These are phyloP conservation scores for Heliconius melpomene DNA, from an alignment of 1,140 invertebrate species.

Conservation along the genomic window DNA sequence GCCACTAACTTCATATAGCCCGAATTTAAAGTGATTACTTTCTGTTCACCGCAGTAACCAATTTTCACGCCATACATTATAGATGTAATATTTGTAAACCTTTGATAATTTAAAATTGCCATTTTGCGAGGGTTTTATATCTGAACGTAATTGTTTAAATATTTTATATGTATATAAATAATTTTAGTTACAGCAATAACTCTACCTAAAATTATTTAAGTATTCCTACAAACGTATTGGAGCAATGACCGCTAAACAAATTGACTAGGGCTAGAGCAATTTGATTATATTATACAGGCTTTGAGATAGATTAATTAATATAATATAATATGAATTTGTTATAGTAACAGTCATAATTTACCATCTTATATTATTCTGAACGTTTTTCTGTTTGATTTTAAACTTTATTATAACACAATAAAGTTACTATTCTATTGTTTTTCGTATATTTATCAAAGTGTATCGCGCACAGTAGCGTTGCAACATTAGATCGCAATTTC, in stretches of 20 bases:
- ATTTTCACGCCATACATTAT: constrained; percentile 10
- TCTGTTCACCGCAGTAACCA: constrained; percentile 10
- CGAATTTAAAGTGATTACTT: constrained; percentile 14
- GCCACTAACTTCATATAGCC: constrained; percentile 5
- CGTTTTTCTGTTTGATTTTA: not conserved
- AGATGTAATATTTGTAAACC: constrained; percentile 12
- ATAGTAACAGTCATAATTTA: not conserved
- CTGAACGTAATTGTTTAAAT: not conserved
- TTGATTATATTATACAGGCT: not conserved
- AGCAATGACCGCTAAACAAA: not conserved
- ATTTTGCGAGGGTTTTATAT: not conserved
- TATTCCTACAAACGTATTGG: not conserved
- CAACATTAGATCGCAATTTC: constrained; percentile 43
- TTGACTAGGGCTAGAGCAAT: not conserved
- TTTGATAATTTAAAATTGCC: constrained; percentile 6
- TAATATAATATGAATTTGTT: not conserved
- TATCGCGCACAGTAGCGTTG: not conserved
- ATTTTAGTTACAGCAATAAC: not conserved
- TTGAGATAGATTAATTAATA: constrained; percentile 5
- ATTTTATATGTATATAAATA: not conserved
- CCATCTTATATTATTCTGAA: not conserved
- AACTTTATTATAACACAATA: not conserved
- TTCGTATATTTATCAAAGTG: not conserved
- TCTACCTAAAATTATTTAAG: not conserved
- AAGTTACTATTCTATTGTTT: not conserved